These are phyloP conservation scores for Neomonachus schauinslandi DNA, from an alignment of 2,113 vertebrate species.

Conservation along the genomic window DNA sequence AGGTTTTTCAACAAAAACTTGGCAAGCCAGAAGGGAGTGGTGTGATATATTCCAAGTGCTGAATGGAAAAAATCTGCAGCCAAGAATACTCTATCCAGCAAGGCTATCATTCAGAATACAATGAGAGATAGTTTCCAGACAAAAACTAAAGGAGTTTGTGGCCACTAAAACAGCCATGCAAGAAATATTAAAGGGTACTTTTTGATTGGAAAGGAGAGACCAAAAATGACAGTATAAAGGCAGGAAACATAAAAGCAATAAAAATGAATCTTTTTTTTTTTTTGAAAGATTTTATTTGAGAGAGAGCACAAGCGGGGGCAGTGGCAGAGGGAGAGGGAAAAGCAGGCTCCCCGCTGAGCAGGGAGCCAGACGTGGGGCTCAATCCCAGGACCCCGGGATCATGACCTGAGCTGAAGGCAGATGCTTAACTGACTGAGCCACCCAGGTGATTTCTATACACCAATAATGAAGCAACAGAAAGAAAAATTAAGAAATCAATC, in stretches of 20 bases:
- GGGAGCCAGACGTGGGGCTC: too few relatives aligned
- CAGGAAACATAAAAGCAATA: not conserved
- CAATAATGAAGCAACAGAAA: too few relatives aligned
- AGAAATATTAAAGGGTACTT: not conserved
- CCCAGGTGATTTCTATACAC: too few relatives aligned
- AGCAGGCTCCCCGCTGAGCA: too few relatives aligned
- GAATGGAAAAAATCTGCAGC: not conserved
- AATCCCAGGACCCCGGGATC: too few relatives aligned
- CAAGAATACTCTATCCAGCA: not conserved
- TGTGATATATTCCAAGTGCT: not conserved
- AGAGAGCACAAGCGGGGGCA: too few relatives aligned
- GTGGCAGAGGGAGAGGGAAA: too few relatives aligned
- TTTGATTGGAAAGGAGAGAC: not conserved
- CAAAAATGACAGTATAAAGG: not conserved
- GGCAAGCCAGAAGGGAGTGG: not conserved
- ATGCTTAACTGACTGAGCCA: too few relatives aligned
- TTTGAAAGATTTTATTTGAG: too few relatives aligned
- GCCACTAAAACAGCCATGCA: not conserved
- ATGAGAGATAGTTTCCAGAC: not conserved
- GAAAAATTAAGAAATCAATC: too few relatives aligned
- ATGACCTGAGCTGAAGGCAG: too few relatives aligned
- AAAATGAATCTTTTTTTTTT: not conserved
- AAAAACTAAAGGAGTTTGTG: not conserved
- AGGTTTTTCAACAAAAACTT: not conserved
- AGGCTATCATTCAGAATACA: not conserved